phyloP scores from a whole-genome alignment of 2,888 invertebrate species.

The Acanthoscelides obtectus region DNA sequence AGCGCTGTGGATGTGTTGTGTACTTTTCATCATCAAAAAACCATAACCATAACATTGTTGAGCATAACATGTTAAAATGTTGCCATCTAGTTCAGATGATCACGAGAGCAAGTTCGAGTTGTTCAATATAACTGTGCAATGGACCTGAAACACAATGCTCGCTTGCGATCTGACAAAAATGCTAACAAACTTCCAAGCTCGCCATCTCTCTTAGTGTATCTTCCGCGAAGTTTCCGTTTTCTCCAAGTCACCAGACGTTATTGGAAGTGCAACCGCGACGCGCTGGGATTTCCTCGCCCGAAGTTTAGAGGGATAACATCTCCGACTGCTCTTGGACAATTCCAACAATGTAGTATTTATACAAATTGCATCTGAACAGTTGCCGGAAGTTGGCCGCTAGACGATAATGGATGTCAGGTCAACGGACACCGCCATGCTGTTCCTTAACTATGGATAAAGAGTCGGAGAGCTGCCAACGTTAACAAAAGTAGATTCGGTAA shows the following conservation, averaged over 20 bases:
- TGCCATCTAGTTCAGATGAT: too few relatives aligned
- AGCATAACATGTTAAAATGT: too few relatives aligned
- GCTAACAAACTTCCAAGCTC: not conserved
- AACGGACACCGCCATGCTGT: not conserved
- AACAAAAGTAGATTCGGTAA: too few relatives aligned
- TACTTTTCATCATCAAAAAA: too few relatives aligned
- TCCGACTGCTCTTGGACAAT: not conserved
- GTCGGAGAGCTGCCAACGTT: too few relatives aligned
- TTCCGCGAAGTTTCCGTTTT: not conserved
- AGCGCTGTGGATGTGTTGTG: too few relatives aligned
- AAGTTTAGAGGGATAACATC: not conserved
- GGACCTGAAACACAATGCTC: not conserved
- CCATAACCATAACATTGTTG: too few relatives aligned
- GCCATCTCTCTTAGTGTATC: not conserved
- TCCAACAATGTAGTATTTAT: not conserved
- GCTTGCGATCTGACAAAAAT: not conserved
- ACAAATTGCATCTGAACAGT: not conserved
- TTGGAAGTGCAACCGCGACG: not conserved
- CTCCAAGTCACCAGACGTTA: not conserved
- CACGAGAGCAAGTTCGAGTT: too few relatives aligned
- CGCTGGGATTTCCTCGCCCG: not conserved
- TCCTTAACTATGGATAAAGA: too few relatives aligned
- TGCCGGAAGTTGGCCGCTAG: not conserved
- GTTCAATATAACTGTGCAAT: not conserved
- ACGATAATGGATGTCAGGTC: not conserved